Conservation (phyloP, 1,140 invertebrate genomes). For the Cyclargus thomasi region DNA sequence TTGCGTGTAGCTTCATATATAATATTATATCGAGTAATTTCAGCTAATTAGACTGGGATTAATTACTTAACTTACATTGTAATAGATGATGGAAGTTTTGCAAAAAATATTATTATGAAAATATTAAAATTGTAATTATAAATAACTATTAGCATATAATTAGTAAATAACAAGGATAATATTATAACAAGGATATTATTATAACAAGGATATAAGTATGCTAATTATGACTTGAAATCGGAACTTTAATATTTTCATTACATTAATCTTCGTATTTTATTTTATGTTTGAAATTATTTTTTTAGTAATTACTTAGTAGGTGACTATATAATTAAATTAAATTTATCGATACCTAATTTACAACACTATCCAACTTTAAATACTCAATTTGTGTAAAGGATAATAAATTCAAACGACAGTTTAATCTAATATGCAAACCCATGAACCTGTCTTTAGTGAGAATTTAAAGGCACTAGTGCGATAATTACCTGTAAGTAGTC, state of each 20-base stretch:
- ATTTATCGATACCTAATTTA: background rate
- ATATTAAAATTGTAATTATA: too few relatives aligned
- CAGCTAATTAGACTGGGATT: background rate
- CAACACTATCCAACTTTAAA: conserved; percentile 12
- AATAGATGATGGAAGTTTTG: background rate
- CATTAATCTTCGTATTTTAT: too few relatives aligned
- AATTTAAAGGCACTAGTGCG: conserved; percentile 35
- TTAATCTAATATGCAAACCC: conserved; percentile 36
- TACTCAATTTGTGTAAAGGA: conserved; percentile 26
- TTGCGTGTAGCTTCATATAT: conserved; percentile 5
- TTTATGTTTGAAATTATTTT: too few relatives aligned
- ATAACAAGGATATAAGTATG: too few relatives aligned
- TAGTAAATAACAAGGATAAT: too few relatives aligned
- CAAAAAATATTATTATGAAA: background rate
- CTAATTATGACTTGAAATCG: too few relatives aligned
- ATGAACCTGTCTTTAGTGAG: conserved; percentile 34
- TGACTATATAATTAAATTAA: background rate
- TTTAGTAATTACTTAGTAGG: too few relatives aligned
- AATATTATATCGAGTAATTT: background rate
- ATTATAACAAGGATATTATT: too few relatives aligned
- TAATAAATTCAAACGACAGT: conserved; percentile 35
- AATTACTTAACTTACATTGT: background rate
- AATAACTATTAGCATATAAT: too few relatives aligned
- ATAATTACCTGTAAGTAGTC: conserved; percentile 41
- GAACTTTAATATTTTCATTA: too few relatives aligned